Base-by-base conservation (phyloP, 2,797 vertebrate species). In the Micrastur ruficollis region DNA sequence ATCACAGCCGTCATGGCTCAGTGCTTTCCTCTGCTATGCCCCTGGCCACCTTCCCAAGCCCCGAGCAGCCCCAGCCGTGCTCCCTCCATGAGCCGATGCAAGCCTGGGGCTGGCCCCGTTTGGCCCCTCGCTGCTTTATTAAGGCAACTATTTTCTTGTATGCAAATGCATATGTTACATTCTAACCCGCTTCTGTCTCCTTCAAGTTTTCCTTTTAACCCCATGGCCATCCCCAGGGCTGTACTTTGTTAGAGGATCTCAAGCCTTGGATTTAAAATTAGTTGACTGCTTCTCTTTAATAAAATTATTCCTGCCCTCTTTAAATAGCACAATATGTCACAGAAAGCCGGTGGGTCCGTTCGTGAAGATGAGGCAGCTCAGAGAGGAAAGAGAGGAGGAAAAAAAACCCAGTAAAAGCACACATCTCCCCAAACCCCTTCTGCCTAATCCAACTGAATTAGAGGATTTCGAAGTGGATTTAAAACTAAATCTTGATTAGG, bases 401-500 rank as follows among this genome's bases (percentile, higher is more conserved):
- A 72, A 89, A 90, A 93, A 66, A 29, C 8, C 42, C 42, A 79
- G 63, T 78, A 80, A 73, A 76, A 36, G 14, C 74, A 61, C 17
- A 8, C 36, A 68, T 82, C 83, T 82, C 63, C 78, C 58, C 46
- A 76, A 92, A 95, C 72, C 78, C 91, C 83, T 78, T 85, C 85
- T 65, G 84, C 66, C 50, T 95, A 91, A 84, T 96, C 97, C 97
- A 80, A 81, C 89, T 81, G 95, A 95, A 84, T 95, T 92, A 87
- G 96, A 97, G 95, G 97, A 86, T 88, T 95, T 89, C 8, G 86
- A 95, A 97, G 90, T 85, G 95, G 96, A 96, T 92, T 93, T 84
- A 93, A 91, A 96, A 95, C 94, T 96, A 89, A 95, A 94, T 89
- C 97, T 95, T 94, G 95, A 95, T 89, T 97, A 97, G 96, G 94